These are phyloP conservation scores for Vulpes lagopus DNA, from an alignment of 2,113 vertebrate species.

Conservation along the genomic window DNA sequence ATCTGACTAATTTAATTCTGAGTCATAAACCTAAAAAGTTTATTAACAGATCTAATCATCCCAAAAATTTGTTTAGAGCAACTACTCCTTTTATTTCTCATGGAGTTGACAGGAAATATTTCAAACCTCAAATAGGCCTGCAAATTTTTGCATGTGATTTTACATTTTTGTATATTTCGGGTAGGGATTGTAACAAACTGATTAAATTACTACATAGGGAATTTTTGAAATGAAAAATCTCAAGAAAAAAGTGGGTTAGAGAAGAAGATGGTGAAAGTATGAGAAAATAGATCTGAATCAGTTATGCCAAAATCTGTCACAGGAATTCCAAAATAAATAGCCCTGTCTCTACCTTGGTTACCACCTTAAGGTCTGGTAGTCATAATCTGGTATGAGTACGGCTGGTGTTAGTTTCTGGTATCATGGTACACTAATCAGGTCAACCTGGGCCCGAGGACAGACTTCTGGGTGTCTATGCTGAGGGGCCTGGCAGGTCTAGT, in stretches of 20 bases:
- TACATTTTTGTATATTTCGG: slow-evolving; percentile 44
- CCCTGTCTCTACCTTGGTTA: background rate
- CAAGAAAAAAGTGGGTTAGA: slow-evolving; percentile 3
- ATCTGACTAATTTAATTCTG: slow-evolving; percentile 71
- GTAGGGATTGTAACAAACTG: slow-evolving; percentile 66
- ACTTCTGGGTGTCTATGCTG: background rate
- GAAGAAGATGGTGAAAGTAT: background rate
- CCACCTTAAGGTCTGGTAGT: background rate
- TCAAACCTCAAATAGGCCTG: slow-evolving; percentile 63
- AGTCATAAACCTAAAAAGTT: slow-evolving; percentile 71
- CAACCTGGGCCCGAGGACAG: background rate
- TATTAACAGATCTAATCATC: slow-evolving; percentile 81
- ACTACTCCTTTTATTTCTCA: slow-evolving; percentile 75
- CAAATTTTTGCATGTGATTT: slow-evolving; percentile 55
- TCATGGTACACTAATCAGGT: background rate
- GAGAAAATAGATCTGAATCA: slow-evolving; percentile 29
- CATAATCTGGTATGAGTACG: background rate
- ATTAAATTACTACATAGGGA: slow-evolving; percentile 38
- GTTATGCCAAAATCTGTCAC: background rate
- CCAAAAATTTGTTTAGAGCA: slow-evolving; percentile 68
- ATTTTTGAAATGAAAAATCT: background rate
- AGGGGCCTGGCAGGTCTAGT: no score
- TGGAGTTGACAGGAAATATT: slow-evolving; percentile 71
- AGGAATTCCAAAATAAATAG: background rate
- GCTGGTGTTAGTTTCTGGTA: background rate